Evolutionary conservation across 2,113 vertebrate genomes (phyloP).

Genomic region (Sprattus sprattus): DNA sequence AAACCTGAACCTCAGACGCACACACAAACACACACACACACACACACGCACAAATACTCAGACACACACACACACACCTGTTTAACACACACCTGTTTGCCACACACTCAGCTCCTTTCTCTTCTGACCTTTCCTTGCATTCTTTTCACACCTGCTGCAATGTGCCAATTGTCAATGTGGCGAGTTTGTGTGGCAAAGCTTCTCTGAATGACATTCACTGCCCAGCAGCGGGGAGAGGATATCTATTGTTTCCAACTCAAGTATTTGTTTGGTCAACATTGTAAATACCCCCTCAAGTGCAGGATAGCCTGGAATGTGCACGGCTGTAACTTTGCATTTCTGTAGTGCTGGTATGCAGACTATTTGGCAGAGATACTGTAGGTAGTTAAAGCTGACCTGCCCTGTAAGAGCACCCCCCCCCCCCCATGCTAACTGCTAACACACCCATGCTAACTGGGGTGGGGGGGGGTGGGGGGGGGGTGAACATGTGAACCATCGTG

Average conservation of each 20-base stretch:
- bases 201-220: background rate
- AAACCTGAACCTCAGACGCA: background rate
- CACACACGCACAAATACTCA: background rate
- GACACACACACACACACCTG: conserved; percentile 1
- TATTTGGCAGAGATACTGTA: background rate
- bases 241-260: background rate
- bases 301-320: background rate
- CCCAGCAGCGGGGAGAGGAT: background rate
- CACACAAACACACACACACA: background rate
- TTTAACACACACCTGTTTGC: conserved; percentile 21
- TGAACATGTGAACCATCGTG: too few species aligned
- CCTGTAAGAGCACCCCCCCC: background rate
- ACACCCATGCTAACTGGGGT: too few species aligned
- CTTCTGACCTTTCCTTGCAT: conserved; percentile 35
- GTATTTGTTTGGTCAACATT: conserved; percentile 5
- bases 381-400: background rate
- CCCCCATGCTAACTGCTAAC: too few species aligned
- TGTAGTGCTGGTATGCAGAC: background rate
- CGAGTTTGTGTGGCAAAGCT: background rate
- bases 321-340: background rate
- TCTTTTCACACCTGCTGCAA: conserved; percentile 42
- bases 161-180: conserved; percentile 7
- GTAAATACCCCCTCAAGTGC: background rate
- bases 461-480: too few species aligned
- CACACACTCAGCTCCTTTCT: background rate